Evolutionary conservation across 2,797 vertebrate species (phyloP).

Genomic region (Danio aesculapii): DNA sequence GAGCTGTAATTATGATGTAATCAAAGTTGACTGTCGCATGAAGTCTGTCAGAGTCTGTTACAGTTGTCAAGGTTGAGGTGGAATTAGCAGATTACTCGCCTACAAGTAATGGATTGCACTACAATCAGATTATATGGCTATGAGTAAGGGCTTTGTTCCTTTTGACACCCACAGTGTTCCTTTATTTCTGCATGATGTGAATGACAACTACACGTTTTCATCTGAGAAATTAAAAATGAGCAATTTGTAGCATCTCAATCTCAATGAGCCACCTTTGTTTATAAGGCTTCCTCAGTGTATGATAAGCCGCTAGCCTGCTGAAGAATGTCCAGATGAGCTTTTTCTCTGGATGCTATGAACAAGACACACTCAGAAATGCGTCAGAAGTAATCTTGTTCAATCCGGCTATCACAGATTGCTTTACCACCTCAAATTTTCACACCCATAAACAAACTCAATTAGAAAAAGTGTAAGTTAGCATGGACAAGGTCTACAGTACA

Average conservation of each 20-base stretch:
- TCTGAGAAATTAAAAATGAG: background rate
- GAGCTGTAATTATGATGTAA: constrained; percentile 2
- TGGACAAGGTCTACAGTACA: background rate
- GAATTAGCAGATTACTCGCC: constrained; percentile 59
- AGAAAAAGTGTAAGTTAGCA: background rate
- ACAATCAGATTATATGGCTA: constrained; percentile 12
- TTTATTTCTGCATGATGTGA: background rate
- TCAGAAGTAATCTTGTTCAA: constrained; percentile 9
- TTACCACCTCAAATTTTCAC: background rate
- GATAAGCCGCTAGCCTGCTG: background rate
- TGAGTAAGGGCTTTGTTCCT: background rate
- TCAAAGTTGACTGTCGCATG: constrained; percentile 17
- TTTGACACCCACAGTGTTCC: background rate
- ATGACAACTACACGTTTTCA: background rate
- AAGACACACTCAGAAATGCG: background rate
- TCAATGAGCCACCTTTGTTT: background rate
- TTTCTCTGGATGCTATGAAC: background rate
- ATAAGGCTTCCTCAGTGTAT: background rate
- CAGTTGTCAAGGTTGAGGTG: constrained; percentile 46
- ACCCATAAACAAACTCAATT: background rate
- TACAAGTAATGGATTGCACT: constrained; percentile 26
- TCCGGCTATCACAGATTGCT: background rate
- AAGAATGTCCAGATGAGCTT: background rate
- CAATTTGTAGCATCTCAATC: background rate
- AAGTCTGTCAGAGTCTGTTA: constrained; percentile 48